Percentiles rank a stretch among this genome's conserved stretches.
These are phyloP conservation scores for Pterocles burchelli DNA, from an alignment of 2,113 vertebrate species.

Conservation along the genomic window DNA sequence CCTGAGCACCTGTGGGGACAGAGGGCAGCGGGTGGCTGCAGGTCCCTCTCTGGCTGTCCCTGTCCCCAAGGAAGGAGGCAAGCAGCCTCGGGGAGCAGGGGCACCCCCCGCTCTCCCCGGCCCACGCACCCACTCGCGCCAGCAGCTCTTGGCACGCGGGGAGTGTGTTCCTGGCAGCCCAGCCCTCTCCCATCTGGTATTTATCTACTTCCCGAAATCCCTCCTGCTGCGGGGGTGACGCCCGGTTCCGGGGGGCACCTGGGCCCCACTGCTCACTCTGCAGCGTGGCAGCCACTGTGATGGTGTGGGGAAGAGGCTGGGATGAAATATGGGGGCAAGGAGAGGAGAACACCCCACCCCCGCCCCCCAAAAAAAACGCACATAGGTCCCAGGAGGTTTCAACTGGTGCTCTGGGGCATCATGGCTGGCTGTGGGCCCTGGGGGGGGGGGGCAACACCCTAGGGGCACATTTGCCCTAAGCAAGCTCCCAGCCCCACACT, in stretches of 20 bases:
- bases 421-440: not conserved
- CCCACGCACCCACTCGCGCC: not conserved
- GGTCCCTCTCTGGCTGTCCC: not conserved
- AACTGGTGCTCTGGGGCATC: not conserved
- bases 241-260: not conserved
- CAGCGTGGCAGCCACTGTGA: not conserved
- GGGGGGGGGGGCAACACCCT: not conserved
- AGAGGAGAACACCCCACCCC: too few relatives aligned
- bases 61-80: not conserved
- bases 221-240: conserved; percentile 21
- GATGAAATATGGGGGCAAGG: not conserved
- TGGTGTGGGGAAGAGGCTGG: not conserved
- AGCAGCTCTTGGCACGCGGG: conserved; percentile 39
- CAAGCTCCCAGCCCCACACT: not conserved
- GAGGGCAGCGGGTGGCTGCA: accelerated
- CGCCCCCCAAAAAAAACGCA: not conserved
- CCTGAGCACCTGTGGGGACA: not conserved
- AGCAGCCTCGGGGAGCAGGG: conserved; percentile 5
- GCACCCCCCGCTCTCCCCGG: not conserved
- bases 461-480: not conserved
- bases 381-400: not conserved
- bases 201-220: conserved; percentile 60
- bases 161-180: conserved; percentile 59
- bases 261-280: conserved; percentile 26
- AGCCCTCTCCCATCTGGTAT: conserved; percentile 50